Conservation (phyloP, 2,888 invertebrate species). For the Salpingus planirostris region DNA sequence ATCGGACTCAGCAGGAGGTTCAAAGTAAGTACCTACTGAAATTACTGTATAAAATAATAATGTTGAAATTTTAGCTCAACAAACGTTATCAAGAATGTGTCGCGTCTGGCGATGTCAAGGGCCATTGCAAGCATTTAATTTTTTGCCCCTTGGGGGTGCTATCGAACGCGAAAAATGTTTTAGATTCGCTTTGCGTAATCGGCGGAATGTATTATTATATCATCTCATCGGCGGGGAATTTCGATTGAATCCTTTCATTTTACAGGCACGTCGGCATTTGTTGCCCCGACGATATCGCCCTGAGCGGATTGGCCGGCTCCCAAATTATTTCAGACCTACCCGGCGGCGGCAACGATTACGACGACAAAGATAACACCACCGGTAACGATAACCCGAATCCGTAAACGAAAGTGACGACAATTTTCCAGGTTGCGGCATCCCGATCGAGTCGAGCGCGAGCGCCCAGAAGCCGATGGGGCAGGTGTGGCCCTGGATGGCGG, state of each 20-base stretch:
- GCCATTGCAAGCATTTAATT: conserved; percentile 60
- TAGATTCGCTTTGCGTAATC: conserved; percentile 63
- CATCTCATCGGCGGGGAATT: not conserved
- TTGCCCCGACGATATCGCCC: conserved; percentile 51
- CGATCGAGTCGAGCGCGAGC: conserved; percentile 20
- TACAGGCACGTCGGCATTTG: conserved; percentile 61
- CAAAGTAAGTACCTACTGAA: conserved; percentile 21
- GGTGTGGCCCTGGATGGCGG: conserved; percentile 84
- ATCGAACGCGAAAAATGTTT: conserved; percentile 46
- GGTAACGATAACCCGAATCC: conserved; percentile 17
- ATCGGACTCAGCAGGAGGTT: conserved; percentile 30
- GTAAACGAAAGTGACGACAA: not conserved
- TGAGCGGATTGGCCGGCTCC: conserved; percentile 33
- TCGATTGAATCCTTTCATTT: conserved; percentile 5
- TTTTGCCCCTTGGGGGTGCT: conserved; percentile 44
- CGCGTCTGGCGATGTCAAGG: conserved; percentile 50
- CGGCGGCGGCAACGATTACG: conserved; percentile 48
- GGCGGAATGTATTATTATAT: conserved; percentile 49
- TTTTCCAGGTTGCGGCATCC: conserved; percentile 33
- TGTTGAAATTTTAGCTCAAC: conserved; percentile 44
- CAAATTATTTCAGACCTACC: conserved; percentile 40
- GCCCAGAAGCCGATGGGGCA: conserved; percentile 29
- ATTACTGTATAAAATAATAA: conserved; percentile 3
- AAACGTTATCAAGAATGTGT: conserved; percentile 50
- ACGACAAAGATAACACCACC: conserved; percentile 39